Evolutionary conservation across 2,113 vertebrate genomes (phyloP), one percentile per base, ranked within the genome.

Genomic region (Octodon degus): DNA sequence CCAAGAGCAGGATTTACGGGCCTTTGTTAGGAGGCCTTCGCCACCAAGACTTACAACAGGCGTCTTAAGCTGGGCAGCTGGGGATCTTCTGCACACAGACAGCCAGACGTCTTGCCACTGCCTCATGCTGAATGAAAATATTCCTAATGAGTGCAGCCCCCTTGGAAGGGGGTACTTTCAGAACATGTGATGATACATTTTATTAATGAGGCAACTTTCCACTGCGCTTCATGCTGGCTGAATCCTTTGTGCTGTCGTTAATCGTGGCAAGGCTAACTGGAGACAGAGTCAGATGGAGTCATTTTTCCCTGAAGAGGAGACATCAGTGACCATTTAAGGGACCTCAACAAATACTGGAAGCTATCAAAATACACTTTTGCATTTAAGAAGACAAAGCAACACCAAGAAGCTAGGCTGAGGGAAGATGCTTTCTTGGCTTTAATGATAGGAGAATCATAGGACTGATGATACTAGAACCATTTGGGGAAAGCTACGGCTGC

Each of bases 301-400:
- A 13, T 76, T 55, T 90, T 70, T 84, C 81, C 92, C 90, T 32
- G 82, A 79, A 72, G 72, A 87, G 43, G 74, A 62, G 30, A 13
- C 25, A 37, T 3, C 63, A 5, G 43, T 1, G 6, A 68, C 27
- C 32, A 9, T 19, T 37, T 22, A 19, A 67, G 53, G 53, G 86
- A 30, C 43, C 60, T 43, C 5, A 0, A 9, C 4, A 40, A 37
- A 37, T 9, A 32, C 25, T n/a, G 14, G 55, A 60, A 74, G 50
- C 37, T 32, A 13, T 63, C 43, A 82, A 62, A 90, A 62, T 8
- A 22, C 32, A 90, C 27, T 22, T 82, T 40, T 37, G 4, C 63
- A 62, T 32, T 8, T 27, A 14, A 37, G 55, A n/a, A 63, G 30
- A 76, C 37, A 47, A n/a, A 47, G 32, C 9, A 6, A 34, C n/a